These are phyloP conservation scores for Chironomus striatipennis DNA, from an alignment of 1,140 invertebrate species.

Conservation along the genomic window DNA sequence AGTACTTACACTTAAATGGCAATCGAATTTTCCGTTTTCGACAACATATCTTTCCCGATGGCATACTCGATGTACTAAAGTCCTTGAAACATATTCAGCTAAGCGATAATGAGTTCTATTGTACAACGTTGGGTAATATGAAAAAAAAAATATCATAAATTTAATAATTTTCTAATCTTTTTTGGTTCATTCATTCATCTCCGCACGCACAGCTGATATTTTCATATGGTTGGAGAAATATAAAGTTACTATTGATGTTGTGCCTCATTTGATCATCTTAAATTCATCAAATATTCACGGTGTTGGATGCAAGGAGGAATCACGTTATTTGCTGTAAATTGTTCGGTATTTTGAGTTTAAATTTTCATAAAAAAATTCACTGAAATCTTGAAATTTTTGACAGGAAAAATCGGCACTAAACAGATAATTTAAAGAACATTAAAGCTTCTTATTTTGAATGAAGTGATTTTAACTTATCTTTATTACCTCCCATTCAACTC, in stretches of 20 bases:
- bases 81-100: slow-evolving; percentile 18
- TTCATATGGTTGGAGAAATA: neutral
- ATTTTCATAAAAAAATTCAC: neutral
- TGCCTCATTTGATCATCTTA: neutral
- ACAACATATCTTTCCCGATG: slow-evolving; percentile 6
- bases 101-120: slow-evolving; percentile 17
- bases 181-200: neutral
- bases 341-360: neutral
- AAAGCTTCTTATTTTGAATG: too few relatives aligned
- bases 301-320: slow-evolving; percentile 11
- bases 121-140: neutral
- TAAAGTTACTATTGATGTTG: slow-evolving; percentile 19
- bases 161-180: neutral
- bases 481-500: too few relatives aligned
- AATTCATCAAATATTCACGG: slow-evolving; percentile 15
- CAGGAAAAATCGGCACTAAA: too few relatives aligned
- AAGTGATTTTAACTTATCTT: too few relatives aligned
- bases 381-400: too few relatives aligned
- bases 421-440: too few relatives aligned
- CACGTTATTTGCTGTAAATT: neutral
- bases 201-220: slow-evolving; percentile 1
- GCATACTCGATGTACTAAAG: neutral
- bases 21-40: slow-evolving; percentile 5
- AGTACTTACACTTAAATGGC: neutral
- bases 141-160: neutral